phyloP scores from a whole-genome alignment of 2,113 vertebrate species.

The Dunckerocampus dactyliophorus region DNA sequence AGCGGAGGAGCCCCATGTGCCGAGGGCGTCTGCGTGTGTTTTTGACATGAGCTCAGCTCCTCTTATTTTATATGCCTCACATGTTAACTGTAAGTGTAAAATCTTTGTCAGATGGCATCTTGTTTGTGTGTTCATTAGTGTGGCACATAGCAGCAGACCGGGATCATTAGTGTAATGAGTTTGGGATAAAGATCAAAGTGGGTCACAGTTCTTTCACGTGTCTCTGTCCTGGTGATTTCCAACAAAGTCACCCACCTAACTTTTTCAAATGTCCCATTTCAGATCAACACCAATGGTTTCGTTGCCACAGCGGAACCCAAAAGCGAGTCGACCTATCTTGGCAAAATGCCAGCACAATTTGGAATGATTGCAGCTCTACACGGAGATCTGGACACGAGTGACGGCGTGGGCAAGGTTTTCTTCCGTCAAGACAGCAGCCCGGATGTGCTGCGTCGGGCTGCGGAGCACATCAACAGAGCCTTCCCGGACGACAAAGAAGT shows the following conservation, averaged over 20 bases:
- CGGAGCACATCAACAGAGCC: slow-evolving; percentile 74
- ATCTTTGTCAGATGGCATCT: slow-evolving; percentile 23
- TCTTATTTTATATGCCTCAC: slow-evolving; percentile 27
- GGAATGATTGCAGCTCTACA: slow-evolving; percentile 81
- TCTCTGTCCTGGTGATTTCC: slow-evolving; percentile 12
- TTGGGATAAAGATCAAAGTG: slow-evolving; percentile 46
- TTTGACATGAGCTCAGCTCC: slow-evolving; percentile 30
- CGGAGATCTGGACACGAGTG: slow-evolving; percentile 84
- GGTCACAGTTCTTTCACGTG: slow-evolving; percentile 19
- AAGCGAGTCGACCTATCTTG: slow-evolving; percentile 73
- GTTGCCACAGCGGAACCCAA: slow-evolving; percentile 77
- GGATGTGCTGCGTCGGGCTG: slow-evolving; percentile 62
- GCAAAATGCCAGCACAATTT: slow-evolving; percentile 79
- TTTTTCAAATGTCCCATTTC: slow-evolving; percentile 43
- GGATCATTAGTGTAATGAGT: slow-evolving; percentile 56
- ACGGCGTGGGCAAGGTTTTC: slow-evolving; percentile 77
- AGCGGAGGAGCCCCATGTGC: slow-evolving; percentile 39
- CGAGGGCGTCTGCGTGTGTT: slow-evolving; percentile 22
- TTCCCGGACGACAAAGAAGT: slow-evolving; percentile 75
- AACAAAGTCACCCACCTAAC: not conserved
- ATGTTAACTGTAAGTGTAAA: slow-evolving; percentile 39
- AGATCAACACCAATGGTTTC: slow-evolving; percentile 88
- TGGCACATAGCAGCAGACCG: slow-evolving; percentile 33
- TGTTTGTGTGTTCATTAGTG: slow-evolving; percentile 44
- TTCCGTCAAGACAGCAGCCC: slow-evolving; percentile 81